phyloP scores from a whole-genome alignment of 53 echinoderm and acorn worm species.

The Actinopyga echinites region DNA sequence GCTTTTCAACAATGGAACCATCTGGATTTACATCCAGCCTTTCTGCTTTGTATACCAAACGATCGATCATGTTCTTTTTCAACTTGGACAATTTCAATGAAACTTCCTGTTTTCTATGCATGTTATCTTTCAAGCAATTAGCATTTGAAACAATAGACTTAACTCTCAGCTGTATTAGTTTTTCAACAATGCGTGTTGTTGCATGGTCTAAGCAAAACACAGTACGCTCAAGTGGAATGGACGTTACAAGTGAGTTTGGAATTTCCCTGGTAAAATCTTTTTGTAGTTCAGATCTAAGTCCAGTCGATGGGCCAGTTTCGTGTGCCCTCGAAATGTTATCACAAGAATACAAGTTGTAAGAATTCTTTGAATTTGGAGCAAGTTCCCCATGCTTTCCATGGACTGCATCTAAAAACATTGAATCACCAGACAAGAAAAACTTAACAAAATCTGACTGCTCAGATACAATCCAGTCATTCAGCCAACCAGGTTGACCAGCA shows the following conservation, averaged over 20 bases:
- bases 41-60: slow-evolving; percentile 18
- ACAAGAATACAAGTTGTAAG: neutral
- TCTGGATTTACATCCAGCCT: slow-evolving; percentile 11
- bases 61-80: slow-evolving; percentile 3
- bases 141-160: neutral
- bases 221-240: neutral
- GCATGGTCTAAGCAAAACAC: slow-evolving; percentile 48
- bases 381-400: slow-evolving; percentile 29
- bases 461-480: neutral
- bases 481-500: slow-evolving; percentile 10
- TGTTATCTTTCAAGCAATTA: neutral
- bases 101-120: neutral
- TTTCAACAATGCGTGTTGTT: slow-evolving; percentile 31
- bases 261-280: neutral
- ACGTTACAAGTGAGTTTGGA: neutral
- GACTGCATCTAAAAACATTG: slow-evolving; percentile 36
- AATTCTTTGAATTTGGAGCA: neutral
- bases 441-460: neutral
- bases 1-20: slow-evolving; percentile 1
- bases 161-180: slow-evolving; percentile 10
- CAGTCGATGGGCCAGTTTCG: neutral
- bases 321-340: neutral
- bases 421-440: slow-evolving; percentile 6
- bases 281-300: neutral
- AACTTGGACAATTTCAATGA: neutral